Base-by-base conservation (phyloP, 1,140 invertebrate species). In the Neoseiulus cucumeris region DNA sequence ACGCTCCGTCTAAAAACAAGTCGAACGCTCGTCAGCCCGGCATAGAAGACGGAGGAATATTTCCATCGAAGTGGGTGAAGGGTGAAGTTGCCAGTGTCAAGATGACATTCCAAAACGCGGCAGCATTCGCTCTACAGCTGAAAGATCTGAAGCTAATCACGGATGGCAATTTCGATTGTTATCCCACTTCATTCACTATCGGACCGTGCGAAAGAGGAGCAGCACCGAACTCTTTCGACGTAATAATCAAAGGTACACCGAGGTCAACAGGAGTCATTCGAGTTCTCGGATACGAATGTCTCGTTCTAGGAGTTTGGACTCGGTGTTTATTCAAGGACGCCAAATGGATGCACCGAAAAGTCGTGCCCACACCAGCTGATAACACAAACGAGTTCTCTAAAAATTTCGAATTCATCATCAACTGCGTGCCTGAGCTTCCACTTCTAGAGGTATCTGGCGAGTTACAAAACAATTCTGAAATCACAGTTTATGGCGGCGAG, bases 351-450 rank as follows among this genome's bases (percentile, higher is more conserved):
- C 45, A 47, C 45, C 45, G 45, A 18, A 47, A 47, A 25, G 45
- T 47, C 28, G 28, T 47, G 14, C 45, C 4, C 5, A 20, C 45
- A 4, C 45, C 45, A 4, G 20, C 20, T 14, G 45, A 47, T 14
- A 25, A 47, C 28, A 18, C 45, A 7, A 47, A 47, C 20, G 45
- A 47, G 28, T 20, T 18, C 45, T 4, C 20, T 20, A 47, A 47
- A 25, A 47, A 47, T 47, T 47, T 47, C 45, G 45, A 47, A 25
- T 47, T 47, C 28, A 47, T 47, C 45, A 47, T 47, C 45, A 25
- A 47, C 14, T 47, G 45, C 45, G 45, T 47, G 6, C 45, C 45
- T 7, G 45, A 47, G 28, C 45, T 47, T 14, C 45, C 45, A 14
- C 45, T 47, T 47, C 45, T 47, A 7, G 45, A 47, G 14, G 45